Base-by-base conservation (phyloP, 2,888 invertebrate species). In the Chrysomela aeneicollis region DNA sequence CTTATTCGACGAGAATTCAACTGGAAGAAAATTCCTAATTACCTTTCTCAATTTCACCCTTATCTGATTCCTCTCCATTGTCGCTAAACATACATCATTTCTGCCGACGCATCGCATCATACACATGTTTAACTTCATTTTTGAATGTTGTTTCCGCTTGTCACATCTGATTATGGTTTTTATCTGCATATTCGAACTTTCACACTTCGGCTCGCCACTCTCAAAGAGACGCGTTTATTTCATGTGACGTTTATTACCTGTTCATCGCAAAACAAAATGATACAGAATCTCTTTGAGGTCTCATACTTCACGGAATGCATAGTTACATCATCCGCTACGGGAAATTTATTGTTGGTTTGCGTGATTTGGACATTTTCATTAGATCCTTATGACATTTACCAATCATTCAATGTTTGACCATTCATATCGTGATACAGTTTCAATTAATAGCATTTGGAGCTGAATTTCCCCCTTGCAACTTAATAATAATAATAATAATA, bases 61-160 rank as follows among this genome's bases (percentile, higher is more conserved):
- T n/a, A n/a, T n/a, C n/a, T n/a, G n/a, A n/a, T n/a, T n/a, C n/a
- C n/a, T n/a, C n/a, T n/a, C n/a, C n/a, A n/a, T n/a, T n/a, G n/a
- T n/a, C n/a, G n/a, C n/a, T n/a, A 26, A 26, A 26, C 26, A 26
- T 26, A 26, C 6, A 26, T 26, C 26, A 57, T 26, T 46, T 26
- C 8, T 57, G 10, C 49, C 46, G 51, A 59, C 22, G 10, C 37
- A 19, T 51, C 51, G 21, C 53, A 42, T 53, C 37, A 61, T 67
- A 64, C 69, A 69, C 59, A 67, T 69, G 69, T 66, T 71, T 68
- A 66, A 61, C 62, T 62, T 54, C 63, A 64, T 63, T 71, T 73
- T 72, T 68, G 67, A 66, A 63, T 64, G 71, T 65, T 69, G 68
- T 75, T 73, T 76, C 76, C 76, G 74, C 70, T 74, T 75, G 75